Base-by-base conservation (phyloP, 2,113 vertebrate species). In the Phycodurus eques region DNA sequence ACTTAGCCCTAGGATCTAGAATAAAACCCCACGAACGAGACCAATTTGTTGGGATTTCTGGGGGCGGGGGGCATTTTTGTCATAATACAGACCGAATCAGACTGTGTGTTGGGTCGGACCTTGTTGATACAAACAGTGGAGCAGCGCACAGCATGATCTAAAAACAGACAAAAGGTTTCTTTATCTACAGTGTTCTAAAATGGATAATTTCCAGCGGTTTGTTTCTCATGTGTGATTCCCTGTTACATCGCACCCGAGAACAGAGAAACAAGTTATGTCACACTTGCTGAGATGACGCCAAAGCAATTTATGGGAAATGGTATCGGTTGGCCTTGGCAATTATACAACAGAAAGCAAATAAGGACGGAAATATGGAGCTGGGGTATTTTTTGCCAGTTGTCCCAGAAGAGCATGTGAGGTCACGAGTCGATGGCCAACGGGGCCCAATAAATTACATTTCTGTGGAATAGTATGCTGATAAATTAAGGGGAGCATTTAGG, bases 161-260 rank as follows among this genome's bases (percentile, higher is more conserved):
- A 78, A 79, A 83, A 85, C 73, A 80, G 73, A 83, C 80, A 79
- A 80, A 70, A 42, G 11, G 35, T 76, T 79, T 63, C 39, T 64
- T 27, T 64, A 65, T 44, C 63, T 46, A 4, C 12, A 1, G 20
- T n/a, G 61, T 39, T 39, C 31, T 20, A 65, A 46, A 65, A 65
- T 13, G 4, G 12, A 31, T 3, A 2, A 10, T 31, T 59, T 59
- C 44, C 4, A 4, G 11, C 8, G 12, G n/a, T 66, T 46, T 44
- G n/a, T 66, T 46, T 44, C 43, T 13, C n/a, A 66, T 14, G 13
- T 47, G 42, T 46, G 63, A 60, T 31, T 60, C 27, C 31, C 2
- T 60, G 12, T 46, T 66, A 66, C n/a, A 46, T 15, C 7, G n/a
- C 7, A 11, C 63, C 63, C 43, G 8, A 14, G 20, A 44, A 39